Conservation (phyloP, 2,797 vertebrate genomes). For the Myotis vivesi region DNA sequence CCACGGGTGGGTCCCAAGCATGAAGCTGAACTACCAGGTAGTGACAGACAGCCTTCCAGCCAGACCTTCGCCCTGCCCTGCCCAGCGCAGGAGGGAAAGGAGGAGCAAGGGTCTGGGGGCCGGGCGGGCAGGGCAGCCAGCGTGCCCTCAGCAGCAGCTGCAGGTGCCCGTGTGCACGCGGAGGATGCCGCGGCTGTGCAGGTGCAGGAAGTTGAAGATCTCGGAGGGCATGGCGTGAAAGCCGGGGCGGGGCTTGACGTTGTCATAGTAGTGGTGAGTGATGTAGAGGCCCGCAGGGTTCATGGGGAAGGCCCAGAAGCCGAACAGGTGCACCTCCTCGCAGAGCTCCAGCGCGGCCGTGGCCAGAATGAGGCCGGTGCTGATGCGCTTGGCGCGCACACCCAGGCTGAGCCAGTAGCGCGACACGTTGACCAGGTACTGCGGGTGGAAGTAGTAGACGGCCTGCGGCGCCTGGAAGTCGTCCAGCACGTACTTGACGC, state of each 20-base stretch:
- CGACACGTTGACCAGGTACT: slow-evolving; percentile 96
- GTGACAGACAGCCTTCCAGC: not conserved
- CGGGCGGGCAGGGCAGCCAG: rapidly evolving
- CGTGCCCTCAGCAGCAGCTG: slow-evolving; percentile 85
- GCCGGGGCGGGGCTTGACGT: slow-evolving; percentile 96
- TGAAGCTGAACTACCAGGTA: not conserved
- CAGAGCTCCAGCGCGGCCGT: slow-evolving; percentile 97
- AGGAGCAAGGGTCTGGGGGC: not conserved
- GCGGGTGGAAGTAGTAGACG: slow-evolving; percentile 97
- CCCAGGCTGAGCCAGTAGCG: slow-evolving; percentile 97
- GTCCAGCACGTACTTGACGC: slow-evolving; percentile 97
- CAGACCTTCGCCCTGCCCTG: not conserved
- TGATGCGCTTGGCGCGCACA: slow-evolving; percentile 94
- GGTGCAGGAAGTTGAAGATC: slow-evolving; percentile 97
- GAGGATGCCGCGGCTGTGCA: slow-evolving; percentile 96
- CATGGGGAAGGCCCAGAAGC: slow-evolving; percentile 99
- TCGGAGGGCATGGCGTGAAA: slow-evolving; percentile 99
- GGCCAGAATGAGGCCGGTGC: slow-evolving; percentile 96
- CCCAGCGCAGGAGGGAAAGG: not conserved
- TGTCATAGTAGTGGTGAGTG: slow-evolving; percentile 99
- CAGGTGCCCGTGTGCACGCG: slow-evolving; percentile 94
- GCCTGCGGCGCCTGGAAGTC: slow-evolving; percentile 93
- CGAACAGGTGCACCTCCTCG: slow-evolving; percentile 97
- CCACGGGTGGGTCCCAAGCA: not conserved
- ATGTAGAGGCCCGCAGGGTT: slow-evolving; percentile 95